These are phyloP conservation scores for Paracanthobrama guichenoti DNA, from an alignment of 2,113 vertebrate species.

Conservation along the genomic window DNA sequence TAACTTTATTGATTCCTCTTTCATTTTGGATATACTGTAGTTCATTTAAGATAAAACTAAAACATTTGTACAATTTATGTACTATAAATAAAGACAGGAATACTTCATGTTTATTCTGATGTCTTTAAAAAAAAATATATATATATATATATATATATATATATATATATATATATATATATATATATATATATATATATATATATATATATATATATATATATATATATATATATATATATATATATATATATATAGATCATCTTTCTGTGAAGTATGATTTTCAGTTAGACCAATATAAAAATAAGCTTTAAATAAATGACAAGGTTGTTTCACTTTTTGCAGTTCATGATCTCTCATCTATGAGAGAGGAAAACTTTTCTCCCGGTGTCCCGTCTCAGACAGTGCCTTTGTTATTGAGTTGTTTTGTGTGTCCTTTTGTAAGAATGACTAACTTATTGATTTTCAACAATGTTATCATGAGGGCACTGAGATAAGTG, in stretches of 20 bases:
- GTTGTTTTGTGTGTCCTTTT: constrained; percentile 60
- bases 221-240: no score
- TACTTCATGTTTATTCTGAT: no score
- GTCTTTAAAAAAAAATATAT: no score
- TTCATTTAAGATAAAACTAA: no score
- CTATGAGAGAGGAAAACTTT: constrained; percentile 11
- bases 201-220: no score
- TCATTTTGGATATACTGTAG: background rate
- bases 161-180: no score
- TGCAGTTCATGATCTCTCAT: background rate
- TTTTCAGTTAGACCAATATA: background rate
- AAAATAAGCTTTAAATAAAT: background rate
- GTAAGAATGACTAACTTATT: constrained; percentile 63
- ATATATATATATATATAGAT: no score
- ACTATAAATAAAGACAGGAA: no score
- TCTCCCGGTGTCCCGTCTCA: background rate
- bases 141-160: no score
- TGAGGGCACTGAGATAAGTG: constrained; percentile 59
- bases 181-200: no score
- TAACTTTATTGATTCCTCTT: background rate
- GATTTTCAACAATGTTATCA: constrained; percentile 63
- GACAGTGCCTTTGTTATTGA: constrained; percentile 55
- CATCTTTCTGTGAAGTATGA: no score
- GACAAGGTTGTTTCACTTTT: background rate
- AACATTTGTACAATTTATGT: no score